Evolutionary conservation across 2,888 invertebrate species (phyloP), one percentile per base, ranked within the genome.

Genomic region (Spisula subtruncata): DNA sequence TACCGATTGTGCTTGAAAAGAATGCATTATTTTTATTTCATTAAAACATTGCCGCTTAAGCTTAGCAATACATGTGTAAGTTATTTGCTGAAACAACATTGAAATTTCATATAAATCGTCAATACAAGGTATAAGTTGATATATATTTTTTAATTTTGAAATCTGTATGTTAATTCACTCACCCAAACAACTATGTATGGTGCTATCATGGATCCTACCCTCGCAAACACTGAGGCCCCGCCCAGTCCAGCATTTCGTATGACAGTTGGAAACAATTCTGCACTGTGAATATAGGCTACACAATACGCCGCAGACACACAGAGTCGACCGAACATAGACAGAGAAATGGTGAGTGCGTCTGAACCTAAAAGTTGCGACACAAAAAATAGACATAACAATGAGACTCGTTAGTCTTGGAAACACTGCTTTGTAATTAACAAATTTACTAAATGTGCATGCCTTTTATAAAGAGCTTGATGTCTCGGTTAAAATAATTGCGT

Each of bases 261-360:
- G 18, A 94, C 93, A 10, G 95, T 95, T 12, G 95, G 95, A 83
- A 92, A 94, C 10, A 95, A 80, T 75, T 95, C 95, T 0, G 94
- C 91, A 48, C 94, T 91, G 88, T 92, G 93, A 16, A 94, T 85
- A 85, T 93, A 94, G 81, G 93, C 90, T 81, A 91, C 89, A 51
- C 90, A 89, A 83, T 94, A 95, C 0, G 91, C 94, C 60, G 92
- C 93, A 5, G 94, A 90, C 0, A 93, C 91, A 5, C 94, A 93
- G 54, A 94, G 83, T 85, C 94, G 94, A 41, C 95, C 95, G 20
- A 93, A 81, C 93, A 94, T 92, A 12, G 94, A 92, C 18, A 95
- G 84, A 0, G 83, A 84, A 12, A 93, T 91, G 0, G 93, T 93
- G n/a, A 94, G 32, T 89, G 90, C 89, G 82, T 92, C 92, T 14